These are phyloP conservation scores for Metopia argyrocephala DNA, from an alignment of 2,888 invertebrate species.

Conservation along the genomic window DNA sequence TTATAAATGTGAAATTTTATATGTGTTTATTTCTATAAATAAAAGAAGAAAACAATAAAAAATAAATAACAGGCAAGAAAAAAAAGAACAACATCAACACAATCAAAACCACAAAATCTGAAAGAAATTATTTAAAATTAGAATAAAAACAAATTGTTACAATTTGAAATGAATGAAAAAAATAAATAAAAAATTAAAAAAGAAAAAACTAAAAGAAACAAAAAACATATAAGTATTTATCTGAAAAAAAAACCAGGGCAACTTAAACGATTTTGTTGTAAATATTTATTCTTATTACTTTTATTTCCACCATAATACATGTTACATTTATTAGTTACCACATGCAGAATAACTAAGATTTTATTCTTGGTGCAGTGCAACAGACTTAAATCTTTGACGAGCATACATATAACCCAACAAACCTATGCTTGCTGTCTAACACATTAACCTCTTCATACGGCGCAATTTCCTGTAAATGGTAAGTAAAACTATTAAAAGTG, in stretches of 20 bases:
- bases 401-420: too few species aligned
- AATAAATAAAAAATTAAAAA: not conserved
- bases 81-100: conserved; percentile 8
- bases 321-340: too few species aligned
- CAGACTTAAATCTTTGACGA: too few species aligned
- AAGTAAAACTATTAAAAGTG: not conserved
- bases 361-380: too few species aligned
- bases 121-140: not conserved
- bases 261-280: too few species aligned
- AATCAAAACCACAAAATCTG: conserved; percentile 42
- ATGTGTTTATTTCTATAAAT: conserved; percentile 61
- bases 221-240: not conserved
- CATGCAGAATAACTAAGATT: too few species aligned
- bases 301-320: too few species aligned
- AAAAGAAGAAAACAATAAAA: conserved; percentile 19
- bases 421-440: too few species aligned
- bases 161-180: conserved; percentile 20
- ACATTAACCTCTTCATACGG: too few species aligned
- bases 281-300: too few species aligned
- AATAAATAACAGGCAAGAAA: conserved; percentile 1
- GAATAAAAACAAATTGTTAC: conserved; percentile 34
- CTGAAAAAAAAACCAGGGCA: not conserved
- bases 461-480: not conserved
- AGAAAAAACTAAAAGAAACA: not conserved
- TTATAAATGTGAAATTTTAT: conserved; percentile 62